Percentiles rank a stretch among this genome's conserved stretches.
Evolutionary conservation across 2,797 vertebrate genomes (phyloP).

Genomic region (Hydrophis major): DNA sequence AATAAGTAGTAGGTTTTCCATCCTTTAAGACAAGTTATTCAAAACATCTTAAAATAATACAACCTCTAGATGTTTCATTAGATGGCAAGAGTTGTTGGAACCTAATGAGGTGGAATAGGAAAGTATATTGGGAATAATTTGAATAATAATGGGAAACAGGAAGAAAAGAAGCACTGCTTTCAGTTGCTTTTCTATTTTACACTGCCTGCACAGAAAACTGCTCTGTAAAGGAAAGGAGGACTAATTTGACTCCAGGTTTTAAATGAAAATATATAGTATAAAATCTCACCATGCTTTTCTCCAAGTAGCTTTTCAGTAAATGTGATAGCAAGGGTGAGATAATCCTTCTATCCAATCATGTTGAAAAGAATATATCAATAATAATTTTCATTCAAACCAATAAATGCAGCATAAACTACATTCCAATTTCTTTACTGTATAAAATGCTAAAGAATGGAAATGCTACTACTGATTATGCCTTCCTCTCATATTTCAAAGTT

Average conservation of each 20-base stretch:
- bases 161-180: background rate
- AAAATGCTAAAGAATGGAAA: background rate
- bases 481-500: background rate
- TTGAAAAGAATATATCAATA: background rate
- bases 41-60: background rate
- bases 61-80: background rate
- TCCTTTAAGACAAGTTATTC: background rate
- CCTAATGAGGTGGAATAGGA: background rate
- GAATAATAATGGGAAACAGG: background rate
- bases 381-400: background rate
- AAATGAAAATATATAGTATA: background rate
- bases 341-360: background rate
- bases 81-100: background rate
- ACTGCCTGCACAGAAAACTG: background rate
- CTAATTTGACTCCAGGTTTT: background rate
- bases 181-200: background rate
- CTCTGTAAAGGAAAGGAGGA: too few relatives aligned
- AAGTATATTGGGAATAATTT: background rate
- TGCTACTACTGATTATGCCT: background rate
- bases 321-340: background rate
- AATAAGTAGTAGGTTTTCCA: background rate
- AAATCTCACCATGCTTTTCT: background rate
- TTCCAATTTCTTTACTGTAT: background rate
- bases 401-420: slow-evolving; percentile 39
- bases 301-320: background rate